Conservation (phyloP, 1,140 invertebrate genomes). For the Monochamus saltuarius region DNA sequence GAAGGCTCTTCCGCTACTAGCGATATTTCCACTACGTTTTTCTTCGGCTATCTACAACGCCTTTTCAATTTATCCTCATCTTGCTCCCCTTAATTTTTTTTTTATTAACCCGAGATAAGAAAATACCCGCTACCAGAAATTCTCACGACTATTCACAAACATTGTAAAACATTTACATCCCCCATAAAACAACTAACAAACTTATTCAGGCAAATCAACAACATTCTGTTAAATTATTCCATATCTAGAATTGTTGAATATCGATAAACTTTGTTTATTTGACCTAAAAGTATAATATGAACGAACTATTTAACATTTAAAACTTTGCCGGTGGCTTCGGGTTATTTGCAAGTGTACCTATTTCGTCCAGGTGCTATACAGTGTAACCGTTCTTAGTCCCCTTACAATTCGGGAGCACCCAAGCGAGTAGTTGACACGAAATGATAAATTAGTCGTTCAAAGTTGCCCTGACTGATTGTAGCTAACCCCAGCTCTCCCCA, state of each 20-base stretch:
- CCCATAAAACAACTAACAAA: too few species aligned
- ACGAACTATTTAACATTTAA: too few species aligned
- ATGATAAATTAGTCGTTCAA: conserved; percentile 43
- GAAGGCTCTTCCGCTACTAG: conserved; percentile 33
- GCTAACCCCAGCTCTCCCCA: conserved; percentile 21
- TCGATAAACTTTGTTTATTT: too few species aligned
- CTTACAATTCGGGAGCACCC: conserved; percentile 19
- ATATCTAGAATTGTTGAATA: too few species aligned
- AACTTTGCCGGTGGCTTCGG: too few species aligned
- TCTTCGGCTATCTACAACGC: conserved; percentile 13
- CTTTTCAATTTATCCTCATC: too few species aligned
- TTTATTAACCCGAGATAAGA: not conserved
- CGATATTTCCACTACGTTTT: conserved; percentile 30
- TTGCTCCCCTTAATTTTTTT: too few species aligned
- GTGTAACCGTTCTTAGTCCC: conserved; percentile 39
- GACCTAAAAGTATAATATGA: too few species aligned
- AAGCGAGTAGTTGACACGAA: conserved; percentile 33
- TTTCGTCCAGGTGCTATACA: conserved; percentile 41
- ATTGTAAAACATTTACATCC: conserved; percentile 5
- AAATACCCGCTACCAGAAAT: not conserved
- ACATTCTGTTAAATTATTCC: too few species aligned
- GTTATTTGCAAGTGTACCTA: conserved; percentile 20
- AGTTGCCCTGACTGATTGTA: conserved; percentile 42
- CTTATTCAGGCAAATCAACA: too few species aligned
- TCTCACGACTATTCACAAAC: conserved; percentile 10